These are phyloP conservation scores for Neosalanx taihuensis DNA, from an alignment of 2,797 vertebrate genomes.

Conservation along the genomic window DNA sequence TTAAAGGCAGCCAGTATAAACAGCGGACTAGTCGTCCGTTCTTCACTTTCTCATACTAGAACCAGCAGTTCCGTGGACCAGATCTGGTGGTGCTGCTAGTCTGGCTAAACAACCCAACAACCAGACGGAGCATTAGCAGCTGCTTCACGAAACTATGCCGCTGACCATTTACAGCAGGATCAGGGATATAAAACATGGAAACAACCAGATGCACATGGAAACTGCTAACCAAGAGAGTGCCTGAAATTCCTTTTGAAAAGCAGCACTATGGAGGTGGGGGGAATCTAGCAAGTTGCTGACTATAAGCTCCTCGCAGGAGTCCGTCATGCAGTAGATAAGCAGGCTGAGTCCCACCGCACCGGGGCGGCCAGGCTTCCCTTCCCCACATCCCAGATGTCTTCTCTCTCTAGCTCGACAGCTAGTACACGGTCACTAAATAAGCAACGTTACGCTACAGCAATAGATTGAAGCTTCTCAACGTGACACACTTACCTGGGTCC, in stretches of 20 bases:
- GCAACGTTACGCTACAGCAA: background rate
- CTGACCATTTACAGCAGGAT: background rate
- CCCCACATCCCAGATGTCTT: slow-evolving; percentile 46
- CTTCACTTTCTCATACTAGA: no score
- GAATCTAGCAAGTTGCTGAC: background rate
- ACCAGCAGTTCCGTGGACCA: background rate
- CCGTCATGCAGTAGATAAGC: background rate
- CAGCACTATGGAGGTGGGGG: background rate
- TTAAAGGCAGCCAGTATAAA: background rate
- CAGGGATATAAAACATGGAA: background rate
- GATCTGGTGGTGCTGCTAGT: slow-evolving; percentile 38
- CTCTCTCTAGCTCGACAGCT: slow-evolving; percentile 24
- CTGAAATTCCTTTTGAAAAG: background rate
- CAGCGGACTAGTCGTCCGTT: background rate
- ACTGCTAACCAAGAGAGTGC: background rate
- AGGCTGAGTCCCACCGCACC: background rate
- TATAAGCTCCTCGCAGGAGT: no score
- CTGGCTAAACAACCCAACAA: slow-evolving; percentile 29
- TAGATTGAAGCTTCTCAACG: background rate
- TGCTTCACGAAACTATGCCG: no score
- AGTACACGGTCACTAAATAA: slow-evolving; percentile 14
- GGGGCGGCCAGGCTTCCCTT: background rate
- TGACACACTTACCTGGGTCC: slow-evolving; percentile 57
- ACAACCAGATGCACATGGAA: background rate
- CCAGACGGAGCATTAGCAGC: background rate